Percentiles rank a stretch among this genome's conserved stretches.
phyloP scores from a whole-genome alignment of 1,140 invertebrate genomes.

The Eubasilissa regina region DNA sequence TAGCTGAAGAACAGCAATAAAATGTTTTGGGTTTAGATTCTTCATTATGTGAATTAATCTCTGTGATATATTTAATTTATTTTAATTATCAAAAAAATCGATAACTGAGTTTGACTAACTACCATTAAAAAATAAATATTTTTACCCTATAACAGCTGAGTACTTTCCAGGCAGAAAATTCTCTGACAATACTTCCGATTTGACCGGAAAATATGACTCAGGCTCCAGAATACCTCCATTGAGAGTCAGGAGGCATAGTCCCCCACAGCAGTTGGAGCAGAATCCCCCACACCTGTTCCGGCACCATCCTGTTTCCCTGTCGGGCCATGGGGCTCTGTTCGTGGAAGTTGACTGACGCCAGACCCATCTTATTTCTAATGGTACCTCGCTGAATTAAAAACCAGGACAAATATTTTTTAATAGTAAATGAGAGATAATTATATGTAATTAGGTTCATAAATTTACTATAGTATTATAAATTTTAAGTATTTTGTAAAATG shows the following conservation, averaged over 20 bases:
- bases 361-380: conserved; percentile 18
- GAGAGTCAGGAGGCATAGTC: conserved; percentile 9
- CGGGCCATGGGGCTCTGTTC: conserved; percentile 8
- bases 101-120: neutral
- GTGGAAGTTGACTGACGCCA: conserved; percentile 20
- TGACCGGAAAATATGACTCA: neutral
- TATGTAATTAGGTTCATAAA: no score
- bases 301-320: neutral
- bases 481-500: no score
- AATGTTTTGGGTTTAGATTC: no score
- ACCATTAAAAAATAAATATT: neutral
- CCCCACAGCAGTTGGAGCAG: conserved; percentile 13
- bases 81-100: no score
- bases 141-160: conserved; percentile 23
- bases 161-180: conserved; percentile 28
- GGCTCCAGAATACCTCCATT: conserved; percentile 3
- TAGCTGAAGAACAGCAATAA: no score
- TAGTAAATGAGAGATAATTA: no score
- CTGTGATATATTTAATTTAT: no score
- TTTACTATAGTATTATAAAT: no score
- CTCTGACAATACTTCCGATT: conserved; percentile 2
- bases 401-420: no score
- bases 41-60: no score
- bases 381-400: neutral
- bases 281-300: neutral